phyloP scores from a whole-genome alignment of 2,888 invertebrate genomes.

The Nebria brevicollis region DNA sequence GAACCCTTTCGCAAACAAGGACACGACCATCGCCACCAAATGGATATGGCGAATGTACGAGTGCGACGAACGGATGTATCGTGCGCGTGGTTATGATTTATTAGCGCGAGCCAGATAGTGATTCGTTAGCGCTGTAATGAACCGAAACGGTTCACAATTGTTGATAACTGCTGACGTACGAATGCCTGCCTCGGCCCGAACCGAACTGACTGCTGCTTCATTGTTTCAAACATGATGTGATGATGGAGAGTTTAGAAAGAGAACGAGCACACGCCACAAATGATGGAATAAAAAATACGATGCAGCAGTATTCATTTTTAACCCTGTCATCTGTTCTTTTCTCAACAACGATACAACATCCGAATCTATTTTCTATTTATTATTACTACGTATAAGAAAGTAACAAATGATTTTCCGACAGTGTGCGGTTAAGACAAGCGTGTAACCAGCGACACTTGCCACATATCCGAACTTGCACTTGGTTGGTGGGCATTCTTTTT shows the following conservation, averaged over 20 bases:
- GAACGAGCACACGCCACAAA: neutral
- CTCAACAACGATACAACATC: conserved; percentile 46
- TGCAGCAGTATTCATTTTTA: conserved; percentile 9
- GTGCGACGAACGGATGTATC: conserved; percentile 33
- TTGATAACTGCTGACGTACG: conserved; percentile 46
- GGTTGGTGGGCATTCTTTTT: conserved; percentile 50
- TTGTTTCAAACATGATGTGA: conserved; percentile 40
- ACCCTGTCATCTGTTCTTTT: neutral
- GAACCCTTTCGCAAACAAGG: conserved; percentile 58
- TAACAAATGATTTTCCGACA: no score
- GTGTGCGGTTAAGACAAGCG: conserved; percentile 7
- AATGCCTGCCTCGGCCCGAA: conserved; percentile 20
- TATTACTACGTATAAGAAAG: no score
- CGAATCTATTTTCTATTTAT: neutral
- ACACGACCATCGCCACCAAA: conserved; percentile 25
- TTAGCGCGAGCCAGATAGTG: conserved; percentile 45
- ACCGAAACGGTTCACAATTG: conserved; percentile 48
- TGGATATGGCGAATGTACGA: neutral
- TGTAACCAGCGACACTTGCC: conserved; percentile 57
- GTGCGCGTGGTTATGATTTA: conserved; percentile 38
- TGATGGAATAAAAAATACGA: conserved; percentile 12
- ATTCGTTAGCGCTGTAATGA: conserved; percentile 47
- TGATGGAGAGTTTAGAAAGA: neutral
- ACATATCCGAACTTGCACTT: conserved; percentile 11
- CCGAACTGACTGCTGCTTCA: conserved; percentile 30